Evolutionary conservation across 2,113 vertebrate genomes (phyloP).

Genomic region (western clawed frog (Xenopus tropicalis)): UCB_Xtro_10.0 CM004450.2:113729001-113729500

Average conservation of each 20-base stretch:
- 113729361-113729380: constrained; percentile 73
- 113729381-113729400: constrained; percentile 73
- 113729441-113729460: constrained; percentile 19
- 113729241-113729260: constrained; percentile 17
- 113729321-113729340: constrained; percentile 71
- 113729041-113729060: too few species aligned
- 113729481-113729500: not conserved
- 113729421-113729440: constrained; percentile 28
- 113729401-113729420: constrained; percentile 67
- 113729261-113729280: constrained; percentile 1
- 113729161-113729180: not conserved
- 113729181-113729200: constrained; percentile 22
- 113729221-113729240: constrained; percentile 19
- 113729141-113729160: not conserved
- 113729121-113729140: not conserved
- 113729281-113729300: constrained; percentile 12
- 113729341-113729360: constrained; percentile 70
- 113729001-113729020: too few species aligned
- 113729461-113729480: not conserved
- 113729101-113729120: not conserved
- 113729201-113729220: constrained; percentile 30
- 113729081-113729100: not conserved
- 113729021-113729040: too few species aligned
- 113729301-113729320: constrained; percentile 65
- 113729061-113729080: not conserved